These are phyloP conservation scores for Onychomys arenicola DNA, from an alignment of 2,797 vertebrate species.

Conservation along the genomic window DNA sequence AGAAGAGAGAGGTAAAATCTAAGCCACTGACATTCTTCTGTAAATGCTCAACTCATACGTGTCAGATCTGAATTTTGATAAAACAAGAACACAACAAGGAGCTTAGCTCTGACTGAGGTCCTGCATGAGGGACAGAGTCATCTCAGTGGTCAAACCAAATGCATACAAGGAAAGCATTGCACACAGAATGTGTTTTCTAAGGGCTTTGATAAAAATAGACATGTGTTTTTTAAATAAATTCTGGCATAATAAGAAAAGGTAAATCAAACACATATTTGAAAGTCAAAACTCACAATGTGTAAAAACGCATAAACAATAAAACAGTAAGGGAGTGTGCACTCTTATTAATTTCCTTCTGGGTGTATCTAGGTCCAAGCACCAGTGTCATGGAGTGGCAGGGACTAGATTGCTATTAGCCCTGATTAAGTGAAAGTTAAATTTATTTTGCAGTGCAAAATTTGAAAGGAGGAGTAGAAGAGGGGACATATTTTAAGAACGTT, in stretches of 20 bases:
- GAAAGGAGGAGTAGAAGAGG: not conserved
- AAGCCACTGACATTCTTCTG: not conserved
- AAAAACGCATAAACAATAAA: not conserved
- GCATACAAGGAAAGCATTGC: not conserved
- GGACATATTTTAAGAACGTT: not conserved
- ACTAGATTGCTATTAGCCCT: not conserved
- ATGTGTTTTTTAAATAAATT: not conserved
- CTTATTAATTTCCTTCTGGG: not conserved
- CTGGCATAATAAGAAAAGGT: constrained; percentile 22
- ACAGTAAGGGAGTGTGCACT: not conserved
- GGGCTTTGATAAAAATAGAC: not conserved
- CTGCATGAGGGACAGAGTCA: not conserved
- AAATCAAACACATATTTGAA: constrained; percentile 11
- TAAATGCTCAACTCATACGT: constrained; percentile 23
- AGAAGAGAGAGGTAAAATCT: not conserved
- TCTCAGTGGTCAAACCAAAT: not conserved
- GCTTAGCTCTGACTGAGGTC: not conserved
- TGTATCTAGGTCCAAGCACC: not conserved
- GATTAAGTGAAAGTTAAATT: not conserved
- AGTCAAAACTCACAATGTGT: not conserved
- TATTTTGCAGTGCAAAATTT: not conserved
- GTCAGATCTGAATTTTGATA: constrained; percentile 47
- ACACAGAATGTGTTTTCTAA: constrained; percentile 3
- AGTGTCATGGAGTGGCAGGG: not conserved
- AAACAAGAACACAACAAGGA: not conserved